Evolutionary conservation across 2,888 invertebrate species (phyloP).

Genomic region (Chymomyza fuscimana): DNA sequence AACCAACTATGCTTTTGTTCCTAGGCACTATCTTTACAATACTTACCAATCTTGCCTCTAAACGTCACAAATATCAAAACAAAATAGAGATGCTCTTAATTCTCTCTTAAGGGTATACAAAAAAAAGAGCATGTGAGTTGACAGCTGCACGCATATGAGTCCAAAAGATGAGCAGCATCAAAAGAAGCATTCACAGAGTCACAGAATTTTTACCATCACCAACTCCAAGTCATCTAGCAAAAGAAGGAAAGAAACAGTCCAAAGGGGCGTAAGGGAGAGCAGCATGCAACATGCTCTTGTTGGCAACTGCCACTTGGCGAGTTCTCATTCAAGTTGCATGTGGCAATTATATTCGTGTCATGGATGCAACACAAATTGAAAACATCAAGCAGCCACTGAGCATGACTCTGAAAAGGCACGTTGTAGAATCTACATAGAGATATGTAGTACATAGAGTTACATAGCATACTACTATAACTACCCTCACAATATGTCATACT

Average conservation of each 20-base stretch:
- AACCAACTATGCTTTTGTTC: no score
- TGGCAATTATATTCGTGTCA: constrained; percentile 51
- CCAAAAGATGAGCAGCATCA: constrained; percentile 37
- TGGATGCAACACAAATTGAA: constrained; percentile 61
- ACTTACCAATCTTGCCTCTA: no score
- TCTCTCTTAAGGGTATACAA: background rate
- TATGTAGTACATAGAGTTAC: no score
- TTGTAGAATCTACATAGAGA: background rate
- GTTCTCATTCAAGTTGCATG: constrained; percentile 28
- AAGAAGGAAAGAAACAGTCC: background rate
- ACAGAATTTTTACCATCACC: background rate
- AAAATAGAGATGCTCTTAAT: background rate
- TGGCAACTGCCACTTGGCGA: constrained; percentile 6
- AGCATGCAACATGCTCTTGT: background rate
- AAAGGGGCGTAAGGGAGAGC: background rate
- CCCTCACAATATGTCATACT: constrained; percentile 54
- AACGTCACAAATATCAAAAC: background rate
- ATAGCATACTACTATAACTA: constrained; percentile 1
- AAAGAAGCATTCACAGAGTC: constrained; percentile 40
- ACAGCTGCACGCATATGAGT: constrained; percentile 3
- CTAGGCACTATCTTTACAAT: no score
- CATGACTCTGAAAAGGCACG: background rate
- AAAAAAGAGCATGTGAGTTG: background rate
- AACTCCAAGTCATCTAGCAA: constrained; percentile 39
- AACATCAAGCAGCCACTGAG: constrained; percentile 39